These are phyloP conservation scores for Notolepis coatsorum DNA, from an alignment of 2,797 vertebrate genomes.

Conservation along the genomic window DNA sequence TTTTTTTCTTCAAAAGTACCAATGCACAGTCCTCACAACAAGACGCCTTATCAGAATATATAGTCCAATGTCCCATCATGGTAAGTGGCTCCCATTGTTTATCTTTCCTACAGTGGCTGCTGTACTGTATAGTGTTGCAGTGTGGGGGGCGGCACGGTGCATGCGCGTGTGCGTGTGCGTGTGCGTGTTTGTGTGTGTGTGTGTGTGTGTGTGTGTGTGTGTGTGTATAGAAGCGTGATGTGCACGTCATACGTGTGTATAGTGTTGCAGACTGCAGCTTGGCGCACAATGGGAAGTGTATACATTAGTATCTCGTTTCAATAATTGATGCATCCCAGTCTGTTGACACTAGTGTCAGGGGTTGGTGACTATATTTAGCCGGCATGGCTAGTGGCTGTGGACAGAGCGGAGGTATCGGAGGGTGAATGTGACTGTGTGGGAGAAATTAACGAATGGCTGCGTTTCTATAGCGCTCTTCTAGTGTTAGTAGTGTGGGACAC, in stretches of 20 bases:
- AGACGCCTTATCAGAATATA: not conserved
- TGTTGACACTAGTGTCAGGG: constrained; percentile 44
- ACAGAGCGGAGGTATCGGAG: constrained; percentile 19
- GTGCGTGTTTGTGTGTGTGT: too few species aligned
- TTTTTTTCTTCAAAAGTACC: too few species aligned
- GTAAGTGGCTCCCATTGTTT: constrained; percentile 29
- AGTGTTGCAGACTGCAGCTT: constrained; percentile 60
- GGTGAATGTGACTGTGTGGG: constrained; percentile 5
- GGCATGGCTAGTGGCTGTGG: constrained; percentile 19
- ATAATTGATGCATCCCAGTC: constrained; percentile 49
- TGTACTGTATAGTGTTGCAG: constrained; percentile 42
- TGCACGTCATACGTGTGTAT: constrained; percentile 39
- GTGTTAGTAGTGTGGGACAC: not conserved
- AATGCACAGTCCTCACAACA: not conserved
- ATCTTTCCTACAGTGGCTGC: constrained; percentile 8
- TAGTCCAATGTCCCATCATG: constrained; percentile 17
- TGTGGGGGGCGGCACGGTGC: constrained; percentile 18
- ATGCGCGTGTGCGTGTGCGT: not conserved
- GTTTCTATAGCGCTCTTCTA: not conserved
- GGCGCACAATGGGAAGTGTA: constrained; percentile 52
- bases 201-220: not conserved
- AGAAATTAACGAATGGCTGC: not conserved
- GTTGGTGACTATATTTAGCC: constrained; percentile 62
- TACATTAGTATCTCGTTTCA: constrained; percentile 69
- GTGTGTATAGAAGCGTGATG: not conserved